Evolutionary conservation across 2,888 invertebrate species (phyloP), one percentile per base, ranked within the genome.

Genomic region (Hyposoter didymator): DNA sequence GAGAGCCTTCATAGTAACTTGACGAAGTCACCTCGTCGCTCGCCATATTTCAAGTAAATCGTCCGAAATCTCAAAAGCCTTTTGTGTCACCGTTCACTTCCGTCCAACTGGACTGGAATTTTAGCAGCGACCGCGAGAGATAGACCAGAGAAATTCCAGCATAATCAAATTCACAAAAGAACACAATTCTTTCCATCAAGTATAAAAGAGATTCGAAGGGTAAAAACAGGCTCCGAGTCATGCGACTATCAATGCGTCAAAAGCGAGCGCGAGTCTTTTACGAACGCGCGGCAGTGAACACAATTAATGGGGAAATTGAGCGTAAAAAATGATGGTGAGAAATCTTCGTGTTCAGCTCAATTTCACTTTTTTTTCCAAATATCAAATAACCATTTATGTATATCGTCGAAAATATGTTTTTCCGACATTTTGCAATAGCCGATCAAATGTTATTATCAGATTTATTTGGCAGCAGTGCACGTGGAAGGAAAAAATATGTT

Each of bases 1-100:
- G 45, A 8, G 22, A 55, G 55, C n/a, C 32, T 70, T 78, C 32
- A 45, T 59, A 47, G 66, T 78, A 55, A 55, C 78, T 78, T 47
- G 59, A 78, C 59, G 22, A 78, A 49, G 70, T 78, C 70, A 47
- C 64, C 49, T 66, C 66, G 64, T 62, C 66, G n/a, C 64, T 59
- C 70, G 69, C 78, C 39, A 66, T 75, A 32, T 59, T 59, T 62
- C 62, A 70, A 59, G 19, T 28, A 69, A 78, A 69, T 78, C 69
- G 55, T 55, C 59, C 49, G 39, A 72, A 64, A 73, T 64, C 49
- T 66, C 66, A 80, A 73, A 66, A 52, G 47, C 64, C 32, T 55
- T 66, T 39, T 17, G 43, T 17, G 43, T 55, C 76, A 74, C 59
- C 62, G 59, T 72, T 49, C 47, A 39, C 67, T 75, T 75, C 12